Evolutionary conservation across 2,113 vertebrate genomes (phyloP), one percentile per base, ranked within the genome.

Genomic region (Oreotrochilus melanogaster): DNA sequence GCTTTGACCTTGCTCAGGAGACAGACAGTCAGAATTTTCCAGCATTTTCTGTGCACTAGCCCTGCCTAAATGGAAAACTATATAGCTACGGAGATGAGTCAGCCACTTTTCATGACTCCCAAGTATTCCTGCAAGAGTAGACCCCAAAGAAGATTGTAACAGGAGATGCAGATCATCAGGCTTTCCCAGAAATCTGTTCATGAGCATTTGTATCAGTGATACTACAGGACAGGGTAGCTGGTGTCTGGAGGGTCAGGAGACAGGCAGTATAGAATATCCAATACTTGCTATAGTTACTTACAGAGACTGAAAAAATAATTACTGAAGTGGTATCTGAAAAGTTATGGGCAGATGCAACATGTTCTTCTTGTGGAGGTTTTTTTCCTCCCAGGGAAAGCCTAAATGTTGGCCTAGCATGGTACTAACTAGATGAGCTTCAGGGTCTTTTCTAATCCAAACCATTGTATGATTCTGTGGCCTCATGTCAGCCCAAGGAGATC

Each of bases 1-100:
- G 33, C 11, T 80, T 78, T 88, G 56, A 80, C 79, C 91, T 86
- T 93, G 88, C 82, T 86, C 43, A 56, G 58, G 47, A 83, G 45
- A 45, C 14, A 62, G 42, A 48, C 27, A 69, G 21, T 1, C 0
- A 14, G 66, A 95, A 89, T 61, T 95, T 93, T 75, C 70, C 53
- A 93, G 47, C 14, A 31, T 28, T 51, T 93, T 66, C 47, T 37
- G 9, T 58, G 28, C 42, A 43, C 28, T 62, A 65, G 37, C 13
- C 22, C 19, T 50, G 23, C 65, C 73, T n/a, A 85, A 92, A 87
- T 19, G 75, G 70, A 94, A 96, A 92, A 78, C 74, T 67, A 74
- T 33, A 61, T 5, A 61, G 51, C 76, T 37, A 7, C 10, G 56
- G 57, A 75, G 51, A 69, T 86, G 86, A 92, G 56, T 93, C 72